phyloP scores from a whole-genome alignment of 1,140 invertebrate genomes.

The Platyura marginata region DNA sequence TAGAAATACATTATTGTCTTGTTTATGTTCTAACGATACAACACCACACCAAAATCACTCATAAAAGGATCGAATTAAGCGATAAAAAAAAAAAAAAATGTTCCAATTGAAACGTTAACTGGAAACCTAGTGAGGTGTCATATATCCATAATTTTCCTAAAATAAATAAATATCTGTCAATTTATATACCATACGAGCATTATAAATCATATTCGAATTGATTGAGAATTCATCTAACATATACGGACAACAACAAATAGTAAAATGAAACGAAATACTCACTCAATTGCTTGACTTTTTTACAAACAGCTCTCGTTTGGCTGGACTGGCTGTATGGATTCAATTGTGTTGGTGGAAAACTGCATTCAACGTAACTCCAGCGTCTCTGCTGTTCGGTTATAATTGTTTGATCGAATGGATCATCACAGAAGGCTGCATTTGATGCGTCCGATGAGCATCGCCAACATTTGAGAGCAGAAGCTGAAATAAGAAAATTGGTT shows the following conservation, averaged over 20 bases:
- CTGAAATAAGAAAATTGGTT: no score
- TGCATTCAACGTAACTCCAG: conserved; percentile 25
- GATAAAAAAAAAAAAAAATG: no score
- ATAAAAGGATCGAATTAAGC: no score
- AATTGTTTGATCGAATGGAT: conserved; percentile 19
- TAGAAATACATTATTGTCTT: no score
- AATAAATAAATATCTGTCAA: no score
- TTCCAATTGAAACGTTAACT: no score
- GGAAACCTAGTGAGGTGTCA: no score
- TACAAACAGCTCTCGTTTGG: conserved; percentile 21
- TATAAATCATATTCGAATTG: background rate
- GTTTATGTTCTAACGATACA: no score
- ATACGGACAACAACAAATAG: background rate
- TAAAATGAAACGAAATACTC: conserved; percentile 6
- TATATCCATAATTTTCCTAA: no score
- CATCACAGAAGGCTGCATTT: conserved; percentile 23
- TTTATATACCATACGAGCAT: background rate
- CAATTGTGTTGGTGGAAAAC: conserved; percentile 14
- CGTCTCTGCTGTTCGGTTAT: conserved; percentile 24
- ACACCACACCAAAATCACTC: no score
- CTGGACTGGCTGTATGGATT: conserved; percentile 11
- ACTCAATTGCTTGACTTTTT: conserved; percentile 24
- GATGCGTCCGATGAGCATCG: conserved; percentile 24
- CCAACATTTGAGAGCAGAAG: conserved; percentile 19
- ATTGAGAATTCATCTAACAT: background rate